phyloP scores from a whole-genome alignment of 2,113 vertebrate genomes.

The Bungarus multicinctus region DNA sequence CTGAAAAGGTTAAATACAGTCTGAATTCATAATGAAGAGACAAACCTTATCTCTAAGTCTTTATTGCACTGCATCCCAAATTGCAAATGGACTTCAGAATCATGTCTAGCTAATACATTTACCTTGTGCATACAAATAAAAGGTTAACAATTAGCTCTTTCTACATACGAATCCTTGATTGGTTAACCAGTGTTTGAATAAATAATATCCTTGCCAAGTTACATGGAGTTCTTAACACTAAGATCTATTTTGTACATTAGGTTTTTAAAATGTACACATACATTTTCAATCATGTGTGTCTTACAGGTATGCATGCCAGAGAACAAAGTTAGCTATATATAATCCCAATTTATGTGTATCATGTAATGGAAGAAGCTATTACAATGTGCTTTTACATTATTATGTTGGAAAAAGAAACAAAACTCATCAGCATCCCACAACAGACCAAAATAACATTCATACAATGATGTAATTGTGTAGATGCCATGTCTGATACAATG shows the following conservation, averaged over 20 bases:
- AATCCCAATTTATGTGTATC: not conserved
- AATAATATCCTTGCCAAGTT: slow-evolving; percentile 24
- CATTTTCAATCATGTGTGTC: not conserved
- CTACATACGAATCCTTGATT: slow-evolving; percentile 59
- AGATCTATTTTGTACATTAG: slow-evolving; percentile 12
- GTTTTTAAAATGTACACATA: not conserved
- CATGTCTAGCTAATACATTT: slow-evolving; percentile 54
- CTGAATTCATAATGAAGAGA: slow-evolving; percentile 46
- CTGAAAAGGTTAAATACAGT: slow-evolving; percentile 41
- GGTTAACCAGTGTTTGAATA: slow-evolving; percentile 33
- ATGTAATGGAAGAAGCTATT: not conserved
- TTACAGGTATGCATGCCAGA: not conserved
- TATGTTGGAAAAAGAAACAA: not conserved
- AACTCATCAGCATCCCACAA: not conserved
- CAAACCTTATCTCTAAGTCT: slow-evolving; percentile 27
- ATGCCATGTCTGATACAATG: not conserved
- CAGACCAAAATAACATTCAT: not conserved
- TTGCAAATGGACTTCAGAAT: slow-evolving; percentile 29
- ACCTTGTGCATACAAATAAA: slow-evolving; percentile 63
- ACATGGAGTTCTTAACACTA: slow-evolving; percentile 2
- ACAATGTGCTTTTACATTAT: not conserved
- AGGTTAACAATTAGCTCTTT: slow-evolving; percentile 71
- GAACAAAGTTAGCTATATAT: not conserved
- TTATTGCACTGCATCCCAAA: slow-evolving; percentile 48
- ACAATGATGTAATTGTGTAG: not conserved